A percentile compares a stretch with the other conserved stretches of the same genome.
phyloP scores from a whole-genome alignment of 2,797 vertebrate genomes.

The Micrastur ruficollis region DNA sequence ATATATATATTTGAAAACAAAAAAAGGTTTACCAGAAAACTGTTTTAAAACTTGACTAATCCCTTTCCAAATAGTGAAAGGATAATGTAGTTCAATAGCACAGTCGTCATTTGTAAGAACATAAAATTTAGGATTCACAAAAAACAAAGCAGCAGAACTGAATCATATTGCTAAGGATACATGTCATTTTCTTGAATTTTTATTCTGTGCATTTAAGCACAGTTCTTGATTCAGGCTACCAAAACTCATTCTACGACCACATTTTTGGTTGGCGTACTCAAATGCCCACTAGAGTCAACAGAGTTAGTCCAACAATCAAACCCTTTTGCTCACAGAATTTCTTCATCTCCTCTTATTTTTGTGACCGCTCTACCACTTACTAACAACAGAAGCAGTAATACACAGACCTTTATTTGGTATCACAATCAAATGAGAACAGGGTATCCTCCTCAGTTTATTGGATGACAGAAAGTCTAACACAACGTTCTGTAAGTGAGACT shows the following conservation, averaged over 20 bases:
- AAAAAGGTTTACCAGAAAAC: neutral
- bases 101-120: neutral
- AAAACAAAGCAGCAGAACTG: neutral
- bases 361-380: neutral
- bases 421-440: neutral
- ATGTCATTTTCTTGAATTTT: neutral
- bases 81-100: neutral
- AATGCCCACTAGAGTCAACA: neutral
- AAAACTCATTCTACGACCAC: neutral
- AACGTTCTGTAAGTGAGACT: neutral
- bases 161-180: neutral
- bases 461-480: neutral
- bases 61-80: neutral
- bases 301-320: neutral
- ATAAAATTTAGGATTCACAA: neutral
- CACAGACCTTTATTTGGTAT: neutral
- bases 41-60: neutral
- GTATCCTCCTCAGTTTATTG: neutral
- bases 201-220: neutral
- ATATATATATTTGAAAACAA: neutral
- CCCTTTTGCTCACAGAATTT: neutral
- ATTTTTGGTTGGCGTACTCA: neutral
- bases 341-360: neutral
- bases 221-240: neutral
- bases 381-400: neutral